phyloP scores from a whole-genome alignment of 2,888 invertebrate species.

The Nephrotoma guestfalica region DNA sequence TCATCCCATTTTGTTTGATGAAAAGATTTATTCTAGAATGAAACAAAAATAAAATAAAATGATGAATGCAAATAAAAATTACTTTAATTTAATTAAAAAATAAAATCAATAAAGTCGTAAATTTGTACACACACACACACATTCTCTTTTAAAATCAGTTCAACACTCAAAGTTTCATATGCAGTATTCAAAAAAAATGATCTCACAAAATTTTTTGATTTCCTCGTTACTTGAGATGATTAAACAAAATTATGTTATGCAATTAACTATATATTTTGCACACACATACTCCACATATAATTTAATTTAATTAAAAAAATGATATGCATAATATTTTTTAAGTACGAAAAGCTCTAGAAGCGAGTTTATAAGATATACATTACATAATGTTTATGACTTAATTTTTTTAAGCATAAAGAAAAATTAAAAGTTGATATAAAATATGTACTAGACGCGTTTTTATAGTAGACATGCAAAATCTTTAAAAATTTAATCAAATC shows the following conservation, averaged over 20 bases:
- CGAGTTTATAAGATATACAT: not conserved
- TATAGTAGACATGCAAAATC: too few relatives aligned
- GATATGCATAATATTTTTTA: not conserved
- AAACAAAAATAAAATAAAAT: not conserved
- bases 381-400: not conserved
- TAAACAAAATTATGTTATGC: too few relatives aligned
- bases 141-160: not conserved
- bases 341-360: not conserved
- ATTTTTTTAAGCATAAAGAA: not conserved
- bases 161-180: not conserved
- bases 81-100: not conserved
- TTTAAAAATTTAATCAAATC: not conserved
- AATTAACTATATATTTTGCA: too few relatives aligned
- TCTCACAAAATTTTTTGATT: not conserved
- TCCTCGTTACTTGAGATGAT: not conserved
- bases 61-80: not conserved
- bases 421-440: not conserved
- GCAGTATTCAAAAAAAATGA: not conserved
- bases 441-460: not conserved
- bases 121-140: not conserved
- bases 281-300: too few relatives aligned
- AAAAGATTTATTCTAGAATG: not conserved
- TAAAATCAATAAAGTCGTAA: not conserved
- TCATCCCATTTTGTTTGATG: not conserved
- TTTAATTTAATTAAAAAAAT: not conserved